A percentile compares a stretch with the other conserved stretches of the same genome.
These are phyloP conservation scores for Sternarchorhynchus goeldii DNA, from an alignment of 2,797 vertebrate genomes.

Conservation along the genomic window DNA sequence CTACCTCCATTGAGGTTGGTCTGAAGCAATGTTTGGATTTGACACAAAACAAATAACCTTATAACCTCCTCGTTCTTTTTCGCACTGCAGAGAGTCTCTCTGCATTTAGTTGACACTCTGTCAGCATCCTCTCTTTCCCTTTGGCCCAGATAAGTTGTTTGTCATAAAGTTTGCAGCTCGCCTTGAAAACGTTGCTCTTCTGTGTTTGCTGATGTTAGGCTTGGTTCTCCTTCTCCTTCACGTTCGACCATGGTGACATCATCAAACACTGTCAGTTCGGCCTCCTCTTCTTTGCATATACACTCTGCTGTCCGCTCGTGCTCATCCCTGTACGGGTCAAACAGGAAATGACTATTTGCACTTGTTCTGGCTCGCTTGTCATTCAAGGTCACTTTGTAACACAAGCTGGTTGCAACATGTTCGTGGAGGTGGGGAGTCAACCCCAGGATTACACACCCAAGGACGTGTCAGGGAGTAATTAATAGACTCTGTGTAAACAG, in stretches of 20 bases:
- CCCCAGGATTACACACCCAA: background rate
- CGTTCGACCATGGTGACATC: background rate
- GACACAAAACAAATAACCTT: background rate
- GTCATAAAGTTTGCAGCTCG: background rate
- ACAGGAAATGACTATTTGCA: background rate
- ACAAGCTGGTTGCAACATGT: slow-evolving; percentile 35
- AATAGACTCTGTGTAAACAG: slow-evolving; percentile 13
- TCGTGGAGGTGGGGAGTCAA: slow-evolving; percentile 20
- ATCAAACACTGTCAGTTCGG: too few relatives aligned
- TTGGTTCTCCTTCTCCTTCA: background rate
- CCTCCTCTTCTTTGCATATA: too few relatives aligned
- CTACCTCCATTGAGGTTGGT: too few relatives aligned
- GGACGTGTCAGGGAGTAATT: slow-evolving; percentile 9
- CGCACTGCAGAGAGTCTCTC: background rate
- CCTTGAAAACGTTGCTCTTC: too few relatives aligned
- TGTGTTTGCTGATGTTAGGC: background rate
- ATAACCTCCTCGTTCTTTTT: background rate
- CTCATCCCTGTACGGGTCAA: background rate
- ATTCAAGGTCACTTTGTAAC: slow-evolving; percentile 29
- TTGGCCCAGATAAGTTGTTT: background rate
- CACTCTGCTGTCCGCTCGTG: too few relatives aligned
- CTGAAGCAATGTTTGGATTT: background rate
- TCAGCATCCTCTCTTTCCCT: background rate
- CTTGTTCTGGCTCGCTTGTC: slow-evolving; percentile 23
- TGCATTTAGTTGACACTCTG: background rate